Percentiles rank a stretch among this genome's conserved stretches.
phyloP scores from a whole-genome alignment of 2,113 vertebrate genomes.

The Montifringilla adamsi region DNA sequence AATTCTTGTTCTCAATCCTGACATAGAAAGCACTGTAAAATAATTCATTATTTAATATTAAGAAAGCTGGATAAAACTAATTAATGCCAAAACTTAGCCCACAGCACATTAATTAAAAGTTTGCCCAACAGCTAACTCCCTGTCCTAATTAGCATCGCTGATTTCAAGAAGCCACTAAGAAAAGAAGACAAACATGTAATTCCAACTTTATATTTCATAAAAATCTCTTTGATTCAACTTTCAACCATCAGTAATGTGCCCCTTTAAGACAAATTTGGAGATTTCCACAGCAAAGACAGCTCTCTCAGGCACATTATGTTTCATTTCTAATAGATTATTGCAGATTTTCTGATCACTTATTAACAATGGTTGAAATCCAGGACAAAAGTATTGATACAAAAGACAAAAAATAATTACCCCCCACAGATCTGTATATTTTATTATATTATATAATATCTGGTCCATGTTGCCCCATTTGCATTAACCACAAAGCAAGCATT shows the following conservation, averaged over 20 bases:
- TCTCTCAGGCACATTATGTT: background rate
- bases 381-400: background rate
- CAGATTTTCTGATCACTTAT: background rate
- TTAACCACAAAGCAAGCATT: background rate
- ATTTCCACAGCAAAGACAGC: background rate
- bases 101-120: conserved; percentile 21
- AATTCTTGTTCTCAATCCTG: background rate
- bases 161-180: background rate
- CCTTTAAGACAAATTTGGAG: background rate
- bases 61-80: conserved; percentile 15
- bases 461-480: background rate
- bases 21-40: background rate
- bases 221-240: background rate
- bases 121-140: conserved; percentile 7
- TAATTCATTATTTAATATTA: background rate
- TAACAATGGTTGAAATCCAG: background rate
- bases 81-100: conserved; percentile 35
- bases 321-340: background rate
- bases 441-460: background rate
- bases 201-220: background rate
- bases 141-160: background rate
- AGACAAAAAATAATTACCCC: background rate
- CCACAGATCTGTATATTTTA: background rate
- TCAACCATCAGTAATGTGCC: background rate
- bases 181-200: background rate